Evolutionary conservation across 2,888 invertebrate genomes (phyloP).

Genomic region (Dolichopus griseipennis): DNA sequence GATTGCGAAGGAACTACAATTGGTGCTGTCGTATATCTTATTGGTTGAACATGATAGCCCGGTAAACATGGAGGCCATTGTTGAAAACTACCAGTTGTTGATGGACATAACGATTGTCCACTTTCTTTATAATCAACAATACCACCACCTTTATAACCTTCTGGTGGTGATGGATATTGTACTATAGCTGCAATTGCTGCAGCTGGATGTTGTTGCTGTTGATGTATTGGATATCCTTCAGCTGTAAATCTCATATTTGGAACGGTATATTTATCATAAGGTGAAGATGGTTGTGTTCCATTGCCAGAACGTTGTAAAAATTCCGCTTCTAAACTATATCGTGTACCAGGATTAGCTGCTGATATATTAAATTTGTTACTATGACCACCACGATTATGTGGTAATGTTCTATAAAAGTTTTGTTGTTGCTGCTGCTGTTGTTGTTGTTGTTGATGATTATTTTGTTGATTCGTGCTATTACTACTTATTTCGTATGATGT

Average conservation of each 20-base stretch:
- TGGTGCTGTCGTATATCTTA: slow-evolving; percentile 32
- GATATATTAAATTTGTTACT: slow-evolving; percentile 42
- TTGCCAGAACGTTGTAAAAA: slow-evolving; percentile 49
- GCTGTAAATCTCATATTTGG: slow-evolving; percentile 63
- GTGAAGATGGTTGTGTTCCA: slow-evolving; percentile 35
- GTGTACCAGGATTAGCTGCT: slow-evolving; percentile 48
- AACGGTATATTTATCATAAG: slow-evolving; percentile 47
- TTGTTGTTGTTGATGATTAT: slow-evolving; percentile 14
- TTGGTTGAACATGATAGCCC: slow-evolving; percentile 41
- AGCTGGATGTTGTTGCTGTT: slow-evolving; percentile 40
- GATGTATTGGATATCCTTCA: slow-evolving; percentile 63
- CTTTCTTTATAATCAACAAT: slow-evolving; percentile 21
- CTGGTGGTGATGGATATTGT: slow-evolving; percentile 60
- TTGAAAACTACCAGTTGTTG: slow-evolving; percentile 42
- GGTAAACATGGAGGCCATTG: slow-evolving; percentile 51
- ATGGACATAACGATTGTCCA: slow-evolving; percentile 21
- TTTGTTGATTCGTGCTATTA: slow-evolving; percentile 6
- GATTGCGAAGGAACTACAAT: slow-evolving; percentile 26
- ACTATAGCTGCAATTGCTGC: slow-evolving; percentile 37
- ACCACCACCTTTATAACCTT: slow-evolving; percentile 53
- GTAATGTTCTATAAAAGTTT: slow-evolving; percentile 66
- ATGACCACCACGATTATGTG: slow-evolving; percentile 55
- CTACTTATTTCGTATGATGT: slow-evolving; percentile 49
- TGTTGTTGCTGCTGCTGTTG: slow-evolving; percentile 29
- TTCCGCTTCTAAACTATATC: slow-evolving; percentile 58